These are phyloP conservation scores for Microchirus variegatus DNA, from an alignment of 2,797 vertebrate species.

Conservation along the genomic window DNA sequence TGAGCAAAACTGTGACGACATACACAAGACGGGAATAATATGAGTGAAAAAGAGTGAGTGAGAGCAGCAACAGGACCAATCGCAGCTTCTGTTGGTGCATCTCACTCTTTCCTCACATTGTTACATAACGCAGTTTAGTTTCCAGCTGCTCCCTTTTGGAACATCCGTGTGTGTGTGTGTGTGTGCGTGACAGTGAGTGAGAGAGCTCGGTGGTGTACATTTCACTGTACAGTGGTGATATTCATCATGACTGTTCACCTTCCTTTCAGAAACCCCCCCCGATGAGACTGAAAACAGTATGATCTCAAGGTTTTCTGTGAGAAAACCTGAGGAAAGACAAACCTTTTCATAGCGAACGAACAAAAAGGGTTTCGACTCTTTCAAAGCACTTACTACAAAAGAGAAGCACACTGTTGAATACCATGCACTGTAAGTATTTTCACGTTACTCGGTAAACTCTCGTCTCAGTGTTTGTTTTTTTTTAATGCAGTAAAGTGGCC, in stretches of 20 bases:
- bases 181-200: conserved; percentile 9
- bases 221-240: conserved; percentile 58
- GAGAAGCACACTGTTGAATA: conserved; percentile 74
- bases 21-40: too few relatives aligned
- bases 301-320: conserved; percentile 11
- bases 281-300: conserved; percentile 22
- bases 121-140: conserved; percentile 43
- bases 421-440: conserved; percentile 74
- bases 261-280: not conserved
- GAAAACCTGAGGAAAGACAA: not conserved
- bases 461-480: conserved; percentile 68
- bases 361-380: conserved; percentile 25
- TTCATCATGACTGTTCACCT: conserved; percentile 10
- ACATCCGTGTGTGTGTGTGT: conserved; percentile 1
- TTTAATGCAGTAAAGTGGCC: conserved; percentile 81
- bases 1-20: too few relatives aligned
- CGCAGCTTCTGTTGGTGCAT: not conserved
- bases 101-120: conserved; percentile 24
- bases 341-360: conserved; percentile 19
- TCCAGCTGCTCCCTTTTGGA: conserved; percentile 37
- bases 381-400: conserved; percentile 41
- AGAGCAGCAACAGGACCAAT: too few relatives aligned
- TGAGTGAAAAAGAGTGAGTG: too few relatives aligned
- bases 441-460: conserved; percentile 68
- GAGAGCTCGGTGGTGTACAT: conserved; percentile 44